phyloP scores from a whole-genome alignment of 1,140 invertebrate genomes.

The Bombus haemorrhoidalis region DNA sequence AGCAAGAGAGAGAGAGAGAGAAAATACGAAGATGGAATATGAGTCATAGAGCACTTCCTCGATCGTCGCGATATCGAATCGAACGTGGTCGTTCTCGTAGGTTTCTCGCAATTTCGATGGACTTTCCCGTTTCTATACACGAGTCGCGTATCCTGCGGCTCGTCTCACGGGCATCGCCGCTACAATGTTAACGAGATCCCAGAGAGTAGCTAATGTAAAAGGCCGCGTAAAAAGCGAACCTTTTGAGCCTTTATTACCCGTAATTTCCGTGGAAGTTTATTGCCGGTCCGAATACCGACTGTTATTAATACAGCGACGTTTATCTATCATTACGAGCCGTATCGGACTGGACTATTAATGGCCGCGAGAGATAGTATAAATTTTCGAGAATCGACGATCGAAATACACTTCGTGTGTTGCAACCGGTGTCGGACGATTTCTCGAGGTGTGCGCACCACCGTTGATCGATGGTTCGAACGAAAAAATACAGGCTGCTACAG shows the following conservation, averaged over 20 bases:
- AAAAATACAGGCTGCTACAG: background rate
- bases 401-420: background rate
- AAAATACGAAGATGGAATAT: background rate
- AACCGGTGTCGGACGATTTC: background rate
- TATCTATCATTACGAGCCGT: slow-evolving; percentile 44
- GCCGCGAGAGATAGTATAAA: slow-evolving; percentile 18
- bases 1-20: too few species aligned
- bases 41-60: background rate
- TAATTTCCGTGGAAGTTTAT: slow-evolving; percentile 38
- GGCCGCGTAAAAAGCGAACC: slow-evolving; percentile 7
- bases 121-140: background rate
- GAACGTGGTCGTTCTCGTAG: background rate
- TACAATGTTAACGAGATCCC: slow-evolving; percentile 37
- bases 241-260: slow-evolving; percentile 30
- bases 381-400: slow-evolving; percentile 26
- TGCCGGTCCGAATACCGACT: slow-evolving; percentile 31
- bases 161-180: background rate
- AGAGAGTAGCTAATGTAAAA: background rate
- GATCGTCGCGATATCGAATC: background rate
- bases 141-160: background rate
- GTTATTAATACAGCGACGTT: slow-evolving; percentile 44
- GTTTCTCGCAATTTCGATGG: background rate
- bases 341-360: slow-evolving; percentile 33
- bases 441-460: background rate
- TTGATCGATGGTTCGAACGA: slow-evolving; percentile 1